Evolutionary conservation across 2,888 invertebrate genomes (phyloP).

Genomic region (Himalopsyche kuldschensis): DNA sequence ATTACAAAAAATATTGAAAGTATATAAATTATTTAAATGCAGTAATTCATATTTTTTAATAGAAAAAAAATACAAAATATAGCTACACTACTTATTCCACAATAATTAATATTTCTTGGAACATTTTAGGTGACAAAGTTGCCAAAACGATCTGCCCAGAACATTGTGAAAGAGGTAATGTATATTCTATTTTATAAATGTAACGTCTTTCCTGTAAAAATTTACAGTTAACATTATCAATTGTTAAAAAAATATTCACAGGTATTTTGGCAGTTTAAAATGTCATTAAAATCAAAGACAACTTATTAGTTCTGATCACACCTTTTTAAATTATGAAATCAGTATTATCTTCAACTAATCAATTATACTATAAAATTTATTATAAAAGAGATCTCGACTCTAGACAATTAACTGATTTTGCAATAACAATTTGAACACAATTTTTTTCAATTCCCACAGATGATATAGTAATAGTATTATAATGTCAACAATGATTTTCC

Average conservation of each 20-base stretch:
- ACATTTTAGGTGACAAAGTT: too few species aligned
- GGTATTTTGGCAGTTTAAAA: not conserved
- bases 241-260: not conserved
- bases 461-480: not conserved
- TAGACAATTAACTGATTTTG: not conserved
- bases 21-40: too few species aligned
- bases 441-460: not conserved
- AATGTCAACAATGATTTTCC: too few species aligned
- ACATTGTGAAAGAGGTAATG: too few species aligned
- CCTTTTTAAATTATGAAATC: not conserved
- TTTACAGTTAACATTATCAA: too few species aligned
- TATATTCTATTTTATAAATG: too few species aligned
- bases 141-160: too few species aligned
- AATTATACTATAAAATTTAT: not conserved
- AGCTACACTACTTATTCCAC: too few species aligned
- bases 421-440: not conserved
- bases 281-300: not conserved
- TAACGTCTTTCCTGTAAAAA: too few species aligned
- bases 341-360: not conserved
- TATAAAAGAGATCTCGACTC: not conserved
- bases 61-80: not conserved
- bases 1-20: not conserved
- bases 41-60: not conserved
- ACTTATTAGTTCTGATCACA: not conserved
- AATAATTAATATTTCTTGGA: too few species aligned